Evolutionary conservation across 1,140 invertebrate genomes (phyloP), one percentile per base, ranked within the genome.

Genomic region (Pogonomyrmex barbatus): DNA sequence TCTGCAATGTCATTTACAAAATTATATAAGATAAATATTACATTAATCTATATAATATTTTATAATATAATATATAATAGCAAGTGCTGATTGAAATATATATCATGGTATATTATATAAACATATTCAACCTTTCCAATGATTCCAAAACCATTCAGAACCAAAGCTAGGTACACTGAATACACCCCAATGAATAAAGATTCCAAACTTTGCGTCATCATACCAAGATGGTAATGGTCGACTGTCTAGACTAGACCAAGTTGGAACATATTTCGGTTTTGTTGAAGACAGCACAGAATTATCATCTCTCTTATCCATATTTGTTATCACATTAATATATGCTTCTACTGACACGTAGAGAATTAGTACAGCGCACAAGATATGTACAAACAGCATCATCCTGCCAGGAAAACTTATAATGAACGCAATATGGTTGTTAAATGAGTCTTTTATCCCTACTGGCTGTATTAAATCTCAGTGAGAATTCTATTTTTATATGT

Each of bases 101-200:
- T 39, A 65, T 65, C 36, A 14, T 78, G 45, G 33, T 70, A 60
- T 45, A 42, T 14, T 52, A 68, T 52, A 63, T 50, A 60, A 56
- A 30, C 47, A 17, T 54, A 5, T 47, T 12, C 54, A 95, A 97
- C 97, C 95, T 96, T 96, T 96, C 97, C 97, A 98, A 92, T 97
- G 95, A 2, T 94, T 95, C 98, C 98, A 98, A 94, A 98, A 98
- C 98, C 98, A 99, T 95, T 98, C 98, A 1, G 96, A 97, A 0
- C 96, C 96, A 94, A 97, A 98, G 88, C 97, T 97, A 0, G 98
- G 98, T 0, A 99, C 98, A 0, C 98, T 97, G 91, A 97, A 99
- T 0, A 99, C 97, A 3, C 98, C 98, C 98, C 98, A 99, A 91
- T 99, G 98, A 58, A 99, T 95, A 92, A 99, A 99, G 85, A 99